Evolutionary conservation across 2,113 vertebrate species (phyloP), one percentile per base, ranked within the genome.

Genomic region (Xenopus laevis): DNA sequence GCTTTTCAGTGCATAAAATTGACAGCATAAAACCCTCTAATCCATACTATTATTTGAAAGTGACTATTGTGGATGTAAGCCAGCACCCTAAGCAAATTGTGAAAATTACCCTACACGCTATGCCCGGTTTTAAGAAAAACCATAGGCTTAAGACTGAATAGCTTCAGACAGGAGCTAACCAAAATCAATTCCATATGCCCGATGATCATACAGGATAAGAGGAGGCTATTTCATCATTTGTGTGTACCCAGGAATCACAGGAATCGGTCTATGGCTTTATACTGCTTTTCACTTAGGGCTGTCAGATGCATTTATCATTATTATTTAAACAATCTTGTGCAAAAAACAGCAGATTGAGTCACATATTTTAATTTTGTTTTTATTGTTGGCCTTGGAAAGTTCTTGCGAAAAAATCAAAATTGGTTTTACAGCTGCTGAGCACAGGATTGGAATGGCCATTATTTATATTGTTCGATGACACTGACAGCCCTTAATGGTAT

Each of bases 11-110:
- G 52, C 40, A 40, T 20, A 40, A 50, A 59, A 57, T 40, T 74
- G 52, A 74, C 72, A 67, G n/a, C 47, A 30, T 74, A 67, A 74
- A 73, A 65, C 71, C 53, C 72, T 74, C 67, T 74, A 74, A 74
- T 74, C 72, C 55, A 17, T 21, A n/a, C n/a, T 21, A 46, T 74
- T 44, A 46, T 74, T 45, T 74, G 71, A 53, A 74, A 46, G 71
- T 30, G 72, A 55, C 64, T 67, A 60, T 63, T 21, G 44, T 74
- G 72, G 72, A 67, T 6, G 33, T 9, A 57, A 30, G 72, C 72
- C 72, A 74, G 64, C 13, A 50, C 53, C 62, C 16, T 74, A 60
- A 74, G 53, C 71, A 65, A 70, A 73, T 73, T 66, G 50, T 65
- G 62, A 65, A 65, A 72, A 72, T 45, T 27, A 65, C n/a, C 57